These are phyloP conservation scores for Lochmaea capreae DNA, from an alignment of 2,888 invertebrate species.

Conservation along the genomic window DNA sequence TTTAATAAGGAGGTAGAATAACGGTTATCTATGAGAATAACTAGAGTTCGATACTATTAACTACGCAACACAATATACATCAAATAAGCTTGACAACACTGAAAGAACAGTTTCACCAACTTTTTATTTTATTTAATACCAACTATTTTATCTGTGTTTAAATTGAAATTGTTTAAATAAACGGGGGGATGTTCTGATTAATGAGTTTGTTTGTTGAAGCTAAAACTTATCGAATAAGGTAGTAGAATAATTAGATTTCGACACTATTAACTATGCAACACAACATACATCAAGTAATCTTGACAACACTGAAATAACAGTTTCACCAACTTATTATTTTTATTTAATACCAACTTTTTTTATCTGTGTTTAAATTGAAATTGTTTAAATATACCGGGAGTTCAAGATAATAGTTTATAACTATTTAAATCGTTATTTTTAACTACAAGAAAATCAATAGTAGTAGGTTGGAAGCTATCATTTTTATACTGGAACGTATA, in stretches of 20 bases:
- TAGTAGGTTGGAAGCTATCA: not conserved
- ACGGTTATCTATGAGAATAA: too few relatives aligned
- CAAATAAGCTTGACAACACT: too few relatives aligned
- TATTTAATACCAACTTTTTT: constrained; percentile 2
- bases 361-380: not conserved
- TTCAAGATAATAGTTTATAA: not conserved
- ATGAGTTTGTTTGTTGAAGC: too few relatives aligned
- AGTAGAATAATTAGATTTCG: not conserved
- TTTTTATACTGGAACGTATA: not conserved
- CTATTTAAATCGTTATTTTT: not conserved
- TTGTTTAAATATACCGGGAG: not conserved
- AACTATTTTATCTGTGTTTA: too few relatives aligned
- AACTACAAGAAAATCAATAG: not conserved
- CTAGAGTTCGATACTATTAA: not conserved
- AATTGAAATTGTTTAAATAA: too few relatives aligned
- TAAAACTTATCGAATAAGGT: too few relatives aligned
- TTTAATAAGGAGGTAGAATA: too few relatives aligned
- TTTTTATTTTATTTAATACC: too few relatives aligned
- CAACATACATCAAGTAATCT: not conserved
- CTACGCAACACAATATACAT: too few relatives aligned
- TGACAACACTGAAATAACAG: constrained; percentile 10
- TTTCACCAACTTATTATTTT: not conserved
- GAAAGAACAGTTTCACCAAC: too few relatives aligned
- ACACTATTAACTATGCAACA: not conserved
- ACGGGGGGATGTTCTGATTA: not conserved